phyloP scores from a whole-genome alignment of 2,113 vertebrate genomes.

The Eclectus roratus region DNA sequence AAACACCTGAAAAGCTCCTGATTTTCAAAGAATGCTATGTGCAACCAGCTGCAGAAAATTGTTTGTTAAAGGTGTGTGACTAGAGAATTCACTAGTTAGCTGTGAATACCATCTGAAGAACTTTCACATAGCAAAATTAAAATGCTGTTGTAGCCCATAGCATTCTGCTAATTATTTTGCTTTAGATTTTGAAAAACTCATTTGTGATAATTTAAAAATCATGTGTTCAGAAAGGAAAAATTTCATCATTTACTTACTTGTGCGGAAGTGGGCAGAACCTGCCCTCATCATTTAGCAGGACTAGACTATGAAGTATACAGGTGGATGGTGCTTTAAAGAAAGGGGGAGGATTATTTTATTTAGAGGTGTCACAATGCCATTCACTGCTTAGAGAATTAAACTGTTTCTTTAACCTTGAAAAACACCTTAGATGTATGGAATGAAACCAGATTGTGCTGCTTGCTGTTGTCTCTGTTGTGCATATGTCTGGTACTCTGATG shows the following conservation, averaged over 20 bases:
- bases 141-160: neutral
- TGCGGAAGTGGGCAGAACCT: neutral
- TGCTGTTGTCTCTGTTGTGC: neutral
- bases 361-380: neutral
- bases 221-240: neutral
- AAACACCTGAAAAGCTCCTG: conserved; percentile 15
- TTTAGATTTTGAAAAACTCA: neutral
- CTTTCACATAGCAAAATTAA: neutral
- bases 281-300: neutral
- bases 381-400: neutral
- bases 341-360: neutral
- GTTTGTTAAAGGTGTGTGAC: neutral
- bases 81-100: neutral
- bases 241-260: neutral
- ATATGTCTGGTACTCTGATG: neutral
- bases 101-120: neutral
- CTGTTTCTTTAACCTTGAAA: neutral
- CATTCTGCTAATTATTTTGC: neutral
- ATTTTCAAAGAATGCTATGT: neutral
- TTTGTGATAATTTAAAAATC: conserved; percentile 14
- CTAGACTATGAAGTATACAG: neutral
- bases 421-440: neutral
- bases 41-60: neutral
- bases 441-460: neutral
- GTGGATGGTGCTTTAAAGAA: neutral